phyloP scores from a whole-genome alignment of 2,888 invertebrate species.

The Noctua janthe region DNA sequence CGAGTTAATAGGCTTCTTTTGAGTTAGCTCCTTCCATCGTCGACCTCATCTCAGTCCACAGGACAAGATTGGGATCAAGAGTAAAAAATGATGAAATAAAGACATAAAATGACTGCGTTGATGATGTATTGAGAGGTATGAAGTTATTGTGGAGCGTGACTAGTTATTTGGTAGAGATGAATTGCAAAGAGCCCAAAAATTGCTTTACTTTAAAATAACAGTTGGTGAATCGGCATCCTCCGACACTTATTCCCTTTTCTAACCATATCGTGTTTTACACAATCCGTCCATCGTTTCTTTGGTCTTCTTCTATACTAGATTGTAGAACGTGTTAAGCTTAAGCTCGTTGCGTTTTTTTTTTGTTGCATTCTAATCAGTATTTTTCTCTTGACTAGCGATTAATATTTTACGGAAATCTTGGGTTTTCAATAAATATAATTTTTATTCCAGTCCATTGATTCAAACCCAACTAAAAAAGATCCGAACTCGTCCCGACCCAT shows the following conservation, averaged over 20 bases:
- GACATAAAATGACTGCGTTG: background rate
- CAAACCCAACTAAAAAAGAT: conserved; percentile 20
- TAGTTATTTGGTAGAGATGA: background rate
- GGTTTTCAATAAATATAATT: background rate
- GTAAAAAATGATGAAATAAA: background rate
- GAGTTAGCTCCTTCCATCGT: no score
- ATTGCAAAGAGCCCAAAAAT: background rate
- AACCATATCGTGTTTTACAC: background rate
- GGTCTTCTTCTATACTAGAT: background rate
- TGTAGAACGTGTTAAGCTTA: background rate
- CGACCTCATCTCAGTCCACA: no score
- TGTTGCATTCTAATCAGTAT: background rate
- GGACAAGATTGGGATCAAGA: no score
- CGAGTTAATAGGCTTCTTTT: no score
- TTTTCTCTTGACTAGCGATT: background rate
- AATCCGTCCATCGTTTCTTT: background rate
- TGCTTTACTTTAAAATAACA: background rate
- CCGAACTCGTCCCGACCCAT: conserved; percentile 38
- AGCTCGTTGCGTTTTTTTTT: background rate
- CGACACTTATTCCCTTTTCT: background rate
- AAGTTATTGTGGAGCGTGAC: background rate
- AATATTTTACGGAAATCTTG: background rate
- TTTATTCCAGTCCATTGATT: background rate
- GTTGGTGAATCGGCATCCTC: background rate
- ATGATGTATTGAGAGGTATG: background rate